Base-by-base conservation (phyloP, 2,888 invertebrate genomes). In the Tetranychus truncatus region DNA sequence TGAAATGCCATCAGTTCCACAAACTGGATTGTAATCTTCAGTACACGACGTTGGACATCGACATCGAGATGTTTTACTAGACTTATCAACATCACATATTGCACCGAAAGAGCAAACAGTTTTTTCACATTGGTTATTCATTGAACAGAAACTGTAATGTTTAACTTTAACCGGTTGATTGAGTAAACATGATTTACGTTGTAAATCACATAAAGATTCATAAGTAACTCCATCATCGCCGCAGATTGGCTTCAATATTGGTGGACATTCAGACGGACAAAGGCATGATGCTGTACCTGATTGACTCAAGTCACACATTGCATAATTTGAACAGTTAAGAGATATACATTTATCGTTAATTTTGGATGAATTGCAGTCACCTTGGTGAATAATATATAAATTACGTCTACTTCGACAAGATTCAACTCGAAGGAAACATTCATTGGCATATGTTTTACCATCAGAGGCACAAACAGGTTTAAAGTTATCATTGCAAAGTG, bases 251-350 rank as follows among this genome's bases (percentile, higher is more conserved):
- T 80, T 78, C 74, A 81, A 76, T 20, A 77, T 85, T 72, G 88
- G 87, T 81, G 91, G 90, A 82, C 92, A 92, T 34, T 82, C 80
- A 18, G 88, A 86, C 0, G 91, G 90, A 82, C 95, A 95, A 77
- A 89, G 88, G 82, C 94, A 94, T 75, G 88, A 87, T 1, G 92
- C 91, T 75, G 89, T 88, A 1, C 93, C 92, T 76, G 87, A 88
- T 45, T 88, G 87, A 84, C 91, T 89, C 80, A 94, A 87, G 72
- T 88, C 87, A 82, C 95, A 95, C 78, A 89, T 88, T 81, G 92
- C 89, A 74, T 90, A 89, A 8, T 87, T 84, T 72, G 88, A 87
- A 82, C 93, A 94, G 78, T 88, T 87, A 67, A 45, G 91, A 45
- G n/a, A 15, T 44, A 24, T 8, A 72, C 72, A 72, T 11, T 34